These are phyloP conservation scores for Myiopsitta monachus DNA, from an alignment of 2,113 vertebrate genomes.

Conservation along the genomic window DNA sequence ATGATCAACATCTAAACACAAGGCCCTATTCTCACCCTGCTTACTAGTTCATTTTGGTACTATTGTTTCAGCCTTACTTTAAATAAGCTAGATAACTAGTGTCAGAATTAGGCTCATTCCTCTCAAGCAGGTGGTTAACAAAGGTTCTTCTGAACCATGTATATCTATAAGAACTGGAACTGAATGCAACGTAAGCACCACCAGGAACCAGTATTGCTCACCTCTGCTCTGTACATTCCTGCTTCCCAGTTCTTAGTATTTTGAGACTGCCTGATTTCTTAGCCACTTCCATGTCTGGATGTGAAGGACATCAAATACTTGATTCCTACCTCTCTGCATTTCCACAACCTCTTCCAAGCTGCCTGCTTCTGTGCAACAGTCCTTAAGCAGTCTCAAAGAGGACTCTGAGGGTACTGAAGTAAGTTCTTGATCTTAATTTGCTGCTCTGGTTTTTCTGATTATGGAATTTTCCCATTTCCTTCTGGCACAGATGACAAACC, in stretches of 20 bases:
- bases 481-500: neutral
- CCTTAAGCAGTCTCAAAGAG: neutral
- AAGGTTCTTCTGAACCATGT: neutral
- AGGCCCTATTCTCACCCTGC: neutral
- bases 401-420: neutral
- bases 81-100: neutral
- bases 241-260: neutral
- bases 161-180: neutral
- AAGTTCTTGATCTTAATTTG: neutral
- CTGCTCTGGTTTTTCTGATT: neutral
- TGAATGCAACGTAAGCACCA: neutral
- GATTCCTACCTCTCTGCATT: neutral
- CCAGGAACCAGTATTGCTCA: neutral
- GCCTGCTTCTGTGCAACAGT: neutral
- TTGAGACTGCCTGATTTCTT: neutral
- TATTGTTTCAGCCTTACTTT: neutral
- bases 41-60: neutral
- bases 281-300: neutral
- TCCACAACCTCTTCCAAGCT: neutral
- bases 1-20: neutral
- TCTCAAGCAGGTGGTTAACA: neutral
- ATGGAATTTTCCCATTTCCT: neutral
- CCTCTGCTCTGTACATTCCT: neutral
- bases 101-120: neutral
- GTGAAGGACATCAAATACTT: neutral